Conservation (phyloP, 2,113 vertebrate genomes). For the Osmerus eperlanus region DNA sequence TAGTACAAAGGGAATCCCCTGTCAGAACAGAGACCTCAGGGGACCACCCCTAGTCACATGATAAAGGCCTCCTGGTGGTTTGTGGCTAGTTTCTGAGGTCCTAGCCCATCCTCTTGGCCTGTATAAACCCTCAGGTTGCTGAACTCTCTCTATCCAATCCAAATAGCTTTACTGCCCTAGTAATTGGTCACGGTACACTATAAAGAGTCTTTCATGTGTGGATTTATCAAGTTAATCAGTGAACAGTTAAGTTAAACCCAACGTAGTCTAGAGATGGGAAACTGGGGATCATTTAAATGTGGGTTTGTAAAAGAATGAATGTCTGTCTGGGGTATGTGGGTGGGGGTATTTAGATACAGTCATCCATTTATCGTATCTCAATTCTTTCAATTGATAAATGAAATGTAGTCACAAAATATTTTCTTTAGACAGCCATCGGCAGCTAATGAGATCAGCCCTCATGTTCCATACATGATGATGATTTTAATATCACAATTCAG, state of each 20-base stretch:
- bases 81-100: neutral
- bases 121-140: neutral
- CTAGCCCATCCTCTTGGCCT: neutral
- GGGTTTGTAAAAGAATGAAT: too few relatives aligned
- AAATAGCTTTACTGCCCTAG: neutral
- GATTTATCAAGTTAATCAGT: neutral
- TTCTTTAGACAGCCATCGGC: too few relatives aligned
- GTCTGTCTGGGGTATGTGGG: neutral
- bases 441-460: too few relatives aligned
- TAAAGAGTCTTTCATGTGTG: slow-evolving; percentile 1
- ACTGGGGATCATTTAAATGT: too few relatives aligned
- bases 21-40: neutral
- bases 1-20: neutral
- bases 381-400: neutral
- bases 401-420: too few relatives aligned
- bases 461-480: too few relatives aligned
- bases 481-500: too few relatives aligned
- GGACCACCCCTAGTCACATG: neutral
- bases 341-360: neutral
- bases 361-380: neutral
- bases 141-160: neutral
- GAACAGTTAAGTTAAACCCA: neutral
- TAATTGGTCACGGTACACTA: neutral
- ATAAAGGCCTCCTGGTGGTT: neutral
- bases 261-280: neutral